phyloP scores from a whole-genome alignment of 2,797 vertebrate species.

The Synanceia verrucosa region DNA sequence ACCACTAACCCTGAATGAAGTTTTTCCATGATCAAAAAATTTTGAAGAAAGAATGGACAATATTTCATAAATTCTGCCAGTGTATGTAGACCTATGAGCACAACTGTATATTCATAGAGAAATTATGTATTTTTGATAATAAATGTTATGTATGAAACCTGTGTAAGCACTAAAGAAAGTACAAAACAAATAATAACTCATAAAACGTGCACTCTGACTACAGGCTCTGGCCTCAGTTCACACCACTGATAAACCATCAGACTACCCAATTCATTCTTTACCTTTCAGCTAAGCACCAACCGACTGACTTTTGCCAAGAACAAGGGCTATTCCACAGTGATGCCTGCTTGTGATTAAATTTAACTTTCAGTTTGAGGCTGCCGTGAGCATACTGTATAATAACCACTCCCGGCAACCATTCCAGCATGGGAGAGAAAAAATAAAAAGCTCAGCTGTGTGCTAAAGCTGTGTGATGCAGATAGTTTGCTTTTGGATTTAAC shows the following conservation, averaged over 20 bases:
- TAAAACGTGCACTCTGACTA: no score
- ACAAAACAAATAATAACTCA: not conserved
- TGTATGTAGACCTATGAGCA: no score
- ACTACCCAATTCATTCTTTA: not conserved
- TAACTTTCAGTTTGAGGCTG: conserved; percentile 1
- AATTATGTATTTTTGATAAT: no score
- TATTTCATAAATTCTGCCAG: no score
- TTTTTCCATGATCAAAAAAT: no score
- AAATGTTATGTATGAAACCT: no score
- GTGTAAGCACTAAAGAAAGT: not conserved
- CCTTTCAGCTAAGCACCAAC: not conserved
- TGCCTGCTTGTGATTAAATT: conserved; percentile 22
- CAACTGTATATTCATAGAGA: no score
- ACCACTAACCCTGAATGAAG: no score
- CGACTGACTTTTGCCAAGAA: conserved; percentile 1
- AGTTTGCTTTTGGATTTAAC: conserved; percentile 52
- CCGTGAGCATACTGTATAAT: not conserved
- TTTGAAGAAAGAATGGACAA: no score
- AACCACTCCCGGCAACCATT: conserved; percentile 12
- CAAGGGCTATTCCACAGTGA: conserved; percentile 5
- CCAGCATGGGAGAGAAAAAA: not conserved
- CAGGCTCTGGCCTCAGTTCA: not conserved
- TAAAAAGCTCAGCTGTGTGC: conserved; percentile 17
- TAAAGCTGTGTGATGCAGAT: conserved; percentile 17
- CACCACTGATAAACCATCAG: not conserved